phyloP scores from a whole-genome alignment of 2,113 vertebrate genomes.

The Bufo bufo region DNA sequence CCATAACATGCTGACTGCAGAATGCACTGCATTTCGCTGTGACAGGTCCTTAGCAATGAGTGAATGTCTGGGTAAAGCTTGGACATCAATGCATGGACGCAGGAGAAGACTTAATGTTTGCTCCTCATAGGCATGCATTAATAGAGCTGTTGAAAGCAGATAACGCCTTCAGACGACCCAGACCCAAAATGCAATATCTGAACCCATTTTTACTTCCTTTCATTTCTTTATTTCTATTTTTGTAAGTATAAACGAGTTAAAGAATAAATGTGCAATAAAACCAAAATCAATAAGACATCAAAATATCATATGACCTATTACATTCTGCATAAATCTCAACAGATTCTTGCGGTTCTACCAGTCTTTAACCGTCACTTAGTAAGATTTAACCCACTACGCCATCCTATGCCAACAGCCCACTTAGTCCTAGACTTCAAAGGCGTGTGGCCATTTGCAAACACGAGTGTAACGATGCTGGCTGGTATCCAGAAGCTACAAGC shows the following conservation, averaged over 20 bases:
- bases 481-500: slow-evolving; percentile 8
- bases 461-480: slow-evolving; percentile 21
- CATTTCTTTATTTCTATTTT: neutral
- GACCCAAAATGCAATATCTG: neutral
- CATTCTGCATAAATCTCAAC: slow-evolving; percentile 12
- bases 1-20: too few species aligned
- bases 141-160: neutral
- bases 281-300: neutral
- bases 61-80: too few species aligned
- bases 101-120: neutral
- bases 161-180: neutral
- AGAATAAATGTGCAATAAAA: slow-evolving; percentile 19
- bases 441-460: neutral
- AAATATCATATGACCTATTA: slow-evolving; percentile 34
- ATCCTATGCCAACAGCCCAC: slow-evolving; percentile 45
- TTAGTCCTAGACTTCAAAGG: slow-evolving; percentile 50
- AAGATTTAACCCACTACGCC: slow-evolving; percentile 27
- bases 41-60: too few species aligned
- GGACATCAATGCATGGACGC: neutral
- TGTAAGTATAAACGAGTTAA: neutral
- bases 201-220: neutral
- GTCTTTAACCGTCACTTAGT: slow-evolving; percentile 37
- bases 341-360: slow-evolving; percentile 25
- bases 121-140: neutral
- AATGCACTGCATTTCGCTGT: too few species aligned